Evolutionary conservation across 2,113 vertebrate genomes (phyloP).

Genomic region (Talpa occidentalis): DNA sequence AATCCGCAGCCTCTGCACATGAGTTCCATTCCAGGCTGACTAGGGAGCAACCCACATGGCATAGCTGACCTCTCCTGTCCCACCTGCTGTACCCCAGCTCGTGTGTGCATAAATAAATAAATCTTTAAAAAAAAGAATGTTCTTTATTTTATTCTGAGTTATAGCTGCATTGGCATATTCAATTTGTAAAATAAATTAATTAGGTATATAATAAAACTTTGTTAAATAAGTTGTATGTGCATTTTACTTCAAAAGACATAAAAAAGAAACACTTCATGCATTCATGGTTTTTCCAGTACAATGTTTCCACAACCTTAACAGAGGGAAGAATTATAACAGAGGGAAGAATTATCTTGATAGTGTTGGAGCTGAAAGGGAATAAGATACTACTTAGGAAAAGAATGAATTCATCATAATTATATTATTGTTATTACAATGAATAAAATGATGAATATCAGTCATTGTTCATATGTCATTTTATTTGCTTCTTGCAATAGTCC

Average conservation of each 20-base stretch:
- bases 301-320: neutral
- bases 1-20: too few species aligned
- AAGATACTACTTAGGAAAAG: neutral
- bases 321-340: neutral
- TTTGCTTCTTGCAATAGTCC: neutral
- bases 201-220: neutral
- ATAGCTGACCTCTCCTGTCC: too few species aligned
- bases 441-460: neutral
- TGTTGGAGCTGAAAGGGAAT: neutral
- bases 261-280: neutral
- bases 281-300: neutral
- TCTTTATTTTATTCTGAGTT: neutral
- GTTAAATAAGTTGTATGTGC: neutral
- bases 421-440: neutral
- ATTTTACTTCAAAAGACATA: neutral
- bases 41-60: too few species aligned
- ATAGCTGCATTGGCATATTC: neutral
- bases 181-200: neutral
- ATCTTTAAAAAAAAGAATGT: too few species aligned
- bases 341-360: neutral
- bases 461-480: neutral
- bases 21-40: too few species aligned
- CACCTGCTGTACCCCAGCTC: too few species aligned
- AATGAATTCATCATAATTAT: neutral
- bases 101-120: too few species aligned